Base-by-base conservation (phyloP, 2,797 vertebrate species). In the Sylvilagus floridanus region DNA sequence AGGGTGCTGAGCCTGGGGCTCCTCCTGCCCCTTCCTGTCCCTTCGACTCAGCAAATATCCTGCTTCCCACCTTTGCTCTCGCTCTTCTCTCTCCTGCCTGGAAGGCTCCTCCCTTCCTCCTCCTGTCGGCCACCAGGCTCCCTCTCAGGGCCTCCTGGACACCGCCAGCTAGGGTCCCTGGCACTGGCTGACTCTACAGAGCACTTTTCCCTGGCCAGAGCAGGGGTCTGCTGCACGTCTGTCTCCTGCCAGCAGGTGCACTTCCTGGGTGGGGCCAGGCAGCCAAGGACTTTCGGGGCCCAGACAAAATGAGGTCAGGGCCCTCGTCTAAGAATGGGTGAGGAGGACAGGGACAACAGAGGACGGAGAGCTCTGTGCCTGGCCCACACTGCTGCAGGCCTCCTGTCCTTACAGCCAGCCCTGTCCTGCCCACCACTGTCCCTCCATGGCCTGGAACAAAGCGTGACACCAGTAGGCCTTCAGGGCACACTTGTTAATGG, bases 241-340 rank as follows among this genome's bases (percentile, higher is more conserved):
- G 4, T 47, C 52, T 30, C 24, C 24, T 57, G 5, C 3, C 47
- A 26, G 68, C 32, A 50, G 5, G 7, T 73, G 68, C 85, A 52
- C 7, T 19, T 21, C 13, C 68, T 12, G 57, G 76, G 42, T 11
- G 10, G 60, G 50, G 35, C 63, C 6, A 35, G 21, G 47, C 5
- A 0, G 42, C n/a, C 19, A 1, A 26, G 0, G 14, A 19, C 66
- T 14, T 7, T 2, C 10, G 28, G 57, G 75, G 10, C 26, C 19
- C 62, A 8, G 8, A 5, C 14, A 54, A 47, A 14, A 10, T 50
- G n/a, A 85, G 79, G 60, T 6, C 9, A 1, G 68, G 68, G 50
- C 9, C 28, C 28, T 3, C 0, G 11, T 95, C 73, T 7, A 52
- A 42, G 66, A n/a, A 12, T 6, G 50, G 42, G 42, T 47, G 42